Base-by-base conservation (phyloP, 2,888 invertebrate species). In the Andrena minutula region DNA sequence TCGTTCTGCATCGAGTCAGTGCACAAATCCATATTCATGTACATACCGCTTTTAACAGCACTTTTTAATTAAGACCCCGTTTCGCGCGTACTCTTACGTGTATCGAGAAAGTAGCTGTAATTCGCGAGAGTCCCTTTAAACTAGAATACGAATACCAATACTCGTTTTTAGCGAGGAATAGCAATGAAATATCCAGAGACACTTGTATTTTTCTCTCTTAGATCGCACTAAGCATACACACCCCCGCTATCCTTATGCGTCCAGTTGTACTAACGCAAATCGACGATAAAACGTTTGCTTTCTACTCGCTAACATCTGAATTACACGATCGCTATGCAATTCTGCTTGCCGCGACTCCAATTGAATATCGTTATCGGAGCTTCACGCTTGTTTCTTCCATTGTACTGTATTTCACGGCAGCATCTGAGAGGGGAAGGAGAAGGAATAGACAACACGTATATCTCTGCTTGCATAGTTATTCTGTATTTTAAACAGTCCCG, bases 401-500 rank as follows among this genome's bases (percentile, higher is more conserved):
- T 86, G 85, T 93, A 94, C 94, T 94, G 94, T 94, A 94, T 95
- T 95, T 94, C 94, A 95, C 95, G 95, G 94, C 94, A 95, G 95
- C 95, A 94, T 95, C 95, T 94, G 95, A 95, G 94, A 95, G 95
- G 93, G 95, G 95, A 94, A 95, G 95, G 94, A 95, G 95, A 95
- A 95, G 95, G 95, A 95, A 92, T 88, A 85, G 89, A 90, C 87
- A 89, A 89, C 83, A 84, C 70, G 70, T 86, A 41, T 41, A 83
- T 84, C 80, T 81, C 81, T 82, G 89, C 87, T 90, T 90, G 82
- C 81, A 64, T 83, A 82, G 32, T 82, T 72, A 63, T 85, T 70
- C 49, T 73, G 35, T 32, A 2, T 79, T 70, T 74, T 12, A 41
- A 63, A 72, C 26, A 60, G 3, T 75, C 75, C 75, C 51, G 20